Evolutionary conservation across 2,113 vertebrate genomes (phyloP).

Genomic region (Ophiodon elongatus): DNA sequence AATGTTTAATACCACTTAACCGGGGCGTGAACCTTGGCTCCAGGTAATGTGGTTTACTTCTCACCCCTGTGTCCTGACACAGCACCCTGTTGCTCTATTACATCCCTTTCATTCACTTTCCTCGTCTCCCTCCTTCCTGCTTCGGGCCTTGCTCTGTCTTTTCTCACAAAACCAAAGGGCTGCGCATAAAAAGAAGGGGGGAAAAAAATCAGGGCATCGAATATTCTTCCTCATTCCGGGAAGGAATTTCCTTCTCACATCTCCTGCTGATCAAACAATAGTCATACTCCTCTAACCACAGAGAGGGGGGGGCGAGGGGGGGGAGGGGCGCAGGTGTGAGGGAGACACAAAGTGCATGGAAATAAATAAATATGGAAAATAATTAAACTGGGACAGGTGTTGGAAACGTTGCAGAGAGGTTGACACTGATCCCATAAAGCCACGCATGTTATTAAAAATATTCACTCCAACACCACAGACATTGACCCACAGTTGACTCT

Average conservation of each 20-base stretch:
- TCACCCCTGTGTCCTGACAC: constrained; percentile 31
- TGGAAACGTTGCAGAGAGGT: background rate
- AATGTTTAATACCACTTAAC: constrained; percentile 70
- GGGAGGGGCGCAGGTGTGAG: constrained; percentile 32
- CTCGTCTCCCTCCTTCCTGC: constrained; percentile 16
- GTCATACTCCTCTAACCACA: constrained; percentile 25
- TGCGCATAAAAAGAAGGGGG: constrained; percentile 38
- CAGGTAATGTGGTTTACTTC: constrained; percentile 34
- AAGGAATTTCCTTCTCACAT: constrained; percentile 68
- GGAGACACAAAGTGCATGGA: constrained; percentile 9
- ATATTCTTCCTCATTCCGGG: constrained; percentile 64
- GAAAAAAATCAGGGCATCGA: constrained; percentile 21
- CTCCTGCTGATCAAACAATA: constrained; percentile 69
- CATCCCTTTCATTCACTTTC: constrained; percentile 26
- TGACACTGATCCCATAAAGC: constrained; percentile 1
- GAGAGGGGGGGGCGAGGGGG: background rate
- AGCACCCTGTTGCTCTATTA: constrained; percentile 31
- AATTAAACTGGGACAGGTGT: constrained; percentile 15
- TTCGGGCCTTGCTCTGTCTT: constrained; percentile 25
- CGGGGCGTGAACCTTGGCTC: constrained; percentile 59
- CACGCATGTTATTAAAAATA: constrained; percentile 20
- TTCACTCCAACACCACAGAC: background rate
- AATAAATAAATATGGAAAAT: constrained; percentile 15
- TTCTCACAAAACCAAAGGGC: constrained; percentile 36
- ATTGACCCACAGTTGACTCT: background rate